Conservation (phyloP, 2,888 invertebrate species). For the Ypsolopha scabrella region DNA sequence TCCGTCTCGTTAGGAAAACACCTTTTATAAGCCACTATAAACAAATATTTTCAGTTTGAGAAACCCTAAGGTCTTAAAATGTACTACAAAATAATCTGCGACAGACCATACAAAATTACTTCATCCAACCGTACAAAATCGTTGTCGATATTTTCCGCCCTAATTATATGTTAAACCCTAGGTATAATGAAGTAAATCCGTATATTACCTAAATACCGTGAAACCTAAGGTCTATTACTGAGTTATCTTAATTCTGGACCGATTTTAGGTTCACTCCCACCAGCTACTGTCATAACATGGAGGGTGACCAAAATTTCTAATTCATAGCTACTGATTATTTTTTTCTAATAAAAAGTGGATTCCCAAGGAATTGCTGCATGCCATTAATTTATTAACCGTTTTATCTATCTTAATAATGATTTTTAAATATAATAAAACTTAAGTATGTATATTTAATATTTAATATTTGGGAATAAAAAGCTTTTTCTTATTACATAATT, state of each 20-base stretch:
- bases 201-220: conserved; percentile 4
- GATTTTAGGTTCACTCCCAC: conserved; percentile 31
- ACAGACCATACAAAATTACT: not conserved
- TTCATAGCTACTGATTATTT: too few relatives aligned
- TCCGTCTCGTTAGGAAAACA: too few relatives aligned
- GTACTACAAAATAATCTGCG: too few relatives aligned
- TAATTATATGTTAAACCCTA: not conserved
- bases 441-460: not conserved
- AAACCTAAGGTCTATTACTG: not conserved
- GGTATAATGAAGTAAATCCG: not conserved
- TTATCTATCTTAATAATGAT: too few relatives aligned
- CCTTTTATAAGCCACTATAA: too few relatives aligned
- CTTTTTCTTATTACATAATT: too few relatives aligned
- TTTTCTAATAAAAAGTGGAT: too few relatives aligned
- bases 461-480: not conserved
- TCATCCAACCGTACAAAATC: not conserved
- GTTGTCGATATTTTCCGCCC: not conserved
- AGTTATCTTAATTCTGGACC: conserved; percentile 1
- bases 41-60: too few relatives aligned
- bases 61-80: too few relatives aligned
- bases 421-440: too few relatives aligned
- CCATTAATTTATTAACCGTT: too few relatives aligned
- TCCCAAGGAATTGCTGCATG: too few relatives aligned
- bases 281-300: conserved; percentile 26
- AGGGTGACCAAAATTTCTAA: not conserved